A percentile compares a stretch with the other conserved stretches of the same genome.
Conservation (phyloP, 1,140 invertebrate genomes). For the Drosophila asahinai region DNA sequence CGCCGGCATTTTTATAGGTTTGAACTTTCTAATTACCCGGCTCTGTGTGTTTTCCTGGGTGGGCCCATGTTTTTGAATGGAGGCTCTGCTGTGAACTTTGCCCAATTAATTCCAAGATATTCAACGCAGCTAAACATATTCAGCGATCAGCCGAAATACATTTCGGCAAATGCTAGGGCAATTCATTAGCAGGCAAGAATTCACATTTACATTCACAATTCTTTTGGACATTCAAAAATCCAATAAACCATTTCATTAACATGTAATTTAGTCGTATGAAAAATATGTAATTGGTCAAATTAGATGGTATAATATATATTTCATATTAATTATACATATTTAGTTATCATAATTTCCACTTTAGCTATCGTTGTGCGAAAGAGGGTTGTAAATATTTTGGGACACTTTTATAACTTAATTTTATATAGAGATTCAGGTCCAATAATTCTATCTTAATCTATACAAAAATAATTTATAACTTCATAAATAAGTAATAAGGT, state of each 20-base stretch:
- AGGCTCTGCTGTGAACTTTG: slow-evolving; percentile 21
- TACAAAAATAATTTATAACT: too few relatives aligned
- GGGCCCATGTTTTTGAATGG: slow-evolving; percentile 23
- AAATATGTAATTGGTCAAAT: not conserved
- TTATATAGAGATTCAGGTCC: too few relatives aligned
- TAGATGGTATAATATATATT: too few relatives aligned
- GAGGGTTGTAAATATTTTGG: too few relatives aligned
- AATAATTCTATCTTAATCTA: too few relatives aligned
- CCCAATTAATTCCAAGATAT: slow-evolving; percentile 38
- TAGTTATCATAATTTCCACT: too few relatives aligned
- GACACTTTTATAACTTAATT: too few relatives aligned
- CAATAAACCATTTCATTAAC: not conserved
- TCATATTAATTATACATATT: too few relatives aligned
- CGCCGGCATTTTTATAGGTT: slow-evolving; percentile 45
- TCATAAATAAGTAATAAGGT: too few relatives aligned
- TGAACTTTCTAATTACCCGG: slow-evolving; percentile 51
- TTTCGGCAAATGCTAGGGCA: slow-evolving; percentile 12
- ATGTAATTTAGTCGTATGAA: not conserved
- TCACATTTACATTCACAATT: slow-evolving; percentile 20
- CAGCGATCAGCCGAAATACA: slow-evolving; percentile 10
- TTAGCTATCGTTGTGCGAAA: too few relatives aligned
- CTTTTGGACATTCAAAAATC: not conserved
- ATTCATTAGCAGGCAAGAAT: slow-evolving; percentile 11
- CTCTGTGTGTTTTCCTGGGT: slow-evolving; percentile 12
- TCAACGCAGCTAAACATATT: slow-evolving; percentile 17